Conservation (phyloP, 2,797 vertebrate genomes). For the Myotis vivesi region DNA sequence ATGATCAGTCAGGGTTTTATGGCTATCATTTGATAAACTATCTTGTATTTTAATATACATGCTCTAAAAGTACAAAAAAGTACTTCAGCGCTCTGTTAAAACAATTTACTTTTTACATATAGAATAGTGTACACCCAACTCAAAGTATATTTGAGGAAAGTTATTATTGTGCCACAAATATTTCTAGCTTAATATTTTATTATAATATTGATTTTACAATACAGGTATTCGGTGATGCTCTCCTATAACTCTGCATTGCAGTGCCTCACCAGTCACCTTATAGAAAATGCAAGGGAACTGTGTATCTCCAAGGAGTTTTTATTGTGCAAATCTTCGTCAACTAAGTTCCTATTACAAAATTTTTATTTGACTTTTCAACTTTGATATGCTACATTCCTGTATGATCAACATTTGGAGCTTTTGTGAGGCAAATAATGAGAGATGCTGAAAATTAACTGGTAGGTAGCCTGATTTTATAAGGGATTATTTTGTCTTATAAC, state of each 20-base stretch:
- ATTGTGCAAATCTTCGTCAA: background rate
- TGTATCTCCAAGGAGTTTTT: background rate
- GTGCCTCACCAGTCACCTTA: background rate
- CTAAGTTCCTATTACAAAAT: background rate
- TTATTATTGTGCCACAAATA: conserved; percentile 21
- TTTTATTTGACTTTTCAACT: background rate
- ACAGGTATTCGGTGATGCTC: background rate
- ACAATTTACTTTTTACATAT: conserved; percentile 66
- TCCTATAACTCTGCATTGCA: background rate
- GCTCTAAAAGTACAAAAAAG: conserved; percentile 82
- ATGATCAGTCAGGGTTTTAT: conserved; percentile 61
- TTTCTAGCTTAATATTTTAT: conserved; percentile 43
- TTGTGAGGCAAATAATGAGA: background rate
- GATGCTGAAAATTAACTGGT: background rate
- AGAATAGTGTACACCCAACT: conserved; percentile 62
- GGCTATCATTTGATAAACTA: conserved; percentile 81
- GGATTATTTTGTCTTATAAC: background rate
- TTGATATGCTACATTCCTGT: background rate
- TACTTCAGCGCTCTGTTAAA: conserved; percentile 66
- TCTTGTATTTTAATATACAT: conserved; percentile 80
- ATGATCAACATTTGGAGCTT: background rate
- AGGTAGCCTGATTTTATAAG: background rate
- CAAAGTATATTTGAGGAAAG: conserved; percentile 53
- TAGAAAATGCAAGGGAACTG: background rate
- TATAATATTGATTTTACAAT: conserved; percentile 31